These are phyloP conservation scores for Ascidia mentula DNA, from an alignment of 23 tunicate species.

Conservation along the genomic window DNA sequence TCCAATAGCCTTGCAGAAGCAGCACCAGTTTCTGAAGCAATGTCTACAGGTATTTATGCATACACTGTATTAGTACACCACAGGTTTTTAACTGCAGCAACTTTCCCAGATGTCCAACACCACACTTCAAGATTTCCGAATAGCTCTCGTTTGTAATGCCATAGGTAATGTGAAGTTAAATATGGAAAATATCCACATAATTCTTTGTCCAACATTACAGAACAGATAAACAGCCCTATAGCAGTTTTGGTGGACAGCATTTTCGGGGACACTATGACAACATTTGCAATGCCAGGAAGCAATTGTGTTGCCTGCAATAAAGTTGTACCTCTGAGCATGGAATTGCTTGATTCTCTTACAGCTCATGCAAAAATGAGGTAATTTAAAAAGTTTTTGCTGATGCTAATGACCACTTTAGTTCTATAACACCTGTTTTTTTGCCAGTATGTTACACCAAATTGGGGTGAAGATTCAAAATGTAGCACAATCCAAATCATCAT, in stretches of 20 bases:
- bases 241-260: constrained; percentile 56
- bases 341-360: constrained; percentile 83
- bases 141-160: constrained; percentile 81
- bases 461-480: constrained; percentile 42
- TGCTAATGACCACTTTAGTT: neutral
- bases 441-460: constrained; percentile 78
- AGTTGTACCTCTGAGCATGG: constrained; percentile 60
- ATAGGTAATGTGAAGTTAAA: constrained; percentile 31
- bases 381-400: neutral
- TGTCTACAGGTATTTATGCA: constrained; percentile 46
- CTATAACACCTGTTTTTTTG: neutral
- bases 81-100: neutral
- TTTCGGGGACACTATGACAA: constrained; percentile 44
- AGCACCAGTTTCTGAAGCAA: constrained; percentile 44
- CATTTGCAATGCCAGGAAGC: constrained; percentile 43
- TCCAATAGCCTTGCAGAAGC: constrained; percentile 63
- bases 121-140: constrained; percentile 36
- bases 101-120: constrained; percentile 2
- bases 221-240: constrained; percentile 47
- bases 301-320: constrained; percentile 67
- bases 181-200: neutral
- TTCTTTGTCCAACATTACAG: constrained; percentile 10
- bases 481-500: constrained; percentile 39
- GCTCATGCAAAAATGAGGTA: constrained; percentile 86
- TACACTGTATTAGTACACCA: neutral